phyloP scores from a whole-genome alignment of 2,113 vertebrate species.

The Oryzias curvinotus region DNA sequence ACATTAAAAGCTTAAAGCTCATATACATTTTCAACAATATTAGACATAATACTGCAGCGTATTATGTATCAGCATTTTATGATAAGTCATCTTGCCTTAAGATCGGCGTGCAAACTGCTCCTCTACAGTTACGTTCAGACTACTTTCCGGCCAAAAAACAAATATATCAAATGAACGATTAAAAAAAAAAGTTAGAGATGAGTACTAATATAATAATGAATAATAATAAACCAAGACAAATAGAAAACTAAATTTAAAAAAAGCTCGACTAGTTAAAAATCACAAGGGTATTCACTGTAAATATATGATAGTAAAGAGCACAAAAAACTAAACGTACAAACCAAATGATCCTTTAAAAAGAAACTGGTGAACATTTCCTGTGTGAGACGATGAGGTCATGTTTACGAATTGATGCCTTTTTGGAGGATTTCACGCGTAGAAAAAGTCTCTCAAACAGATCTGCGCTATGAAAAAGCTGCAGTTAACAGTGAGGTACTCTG shows the following conservation, averaged over 20 bases:
- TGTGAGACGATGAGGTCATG: slow-evolving; percentile 33
- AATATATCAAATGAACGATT: slow-evolving; percentile 41
- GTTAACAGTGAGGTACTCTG: slow-evolving; percentile 9
- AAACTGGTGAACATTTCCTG: slow-evolving; percentile 60
- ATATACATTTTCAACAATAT: slow-evolving; percentile 72
- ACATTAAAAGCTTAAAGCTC: slow-evolving; percentile 76
- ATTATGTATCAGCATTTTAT: slow-evolving; percentile 60
- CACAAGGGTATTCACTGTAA: slow-evolving; percentile 50
- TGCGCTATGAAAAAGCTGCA: slow-evolving; percentile 14
- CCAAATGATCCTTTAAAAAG: slow-evolving; percentile 18
- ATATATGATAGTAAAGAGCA: slow-evolving; percentile 36
- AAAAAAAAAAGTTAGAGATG: slow-evolving; percentile 29
- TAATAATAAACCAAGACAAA: slow-evolving; percentile 42
- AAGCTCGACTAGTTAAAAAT: slow-evolving; percentile 50
- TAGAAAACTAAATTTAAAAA: slow-evolving; percentile 22
- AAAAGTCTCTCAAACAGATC: slow-evolving; percentile 6
- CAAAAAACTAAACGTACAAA: slow-evolving; percentile 37
- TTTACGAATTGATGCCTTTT: slow-evolving; percentile 35
- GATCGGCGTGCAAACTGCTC: slow-evolving; percentile 55
- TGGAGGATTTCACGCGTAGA: slow-evolving; percentile 28
- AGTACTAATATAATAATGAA: slow-evolving; percentile 29
- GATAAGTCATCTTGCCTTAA: slow-evolving; percentile 41
- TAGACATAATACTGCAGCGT: slow-evolving; percentile 65
- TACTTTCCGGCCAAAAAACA: slow-evolving; percentile 43
- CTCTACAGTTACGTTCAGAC: slow-evolving; percentile 45